These are phyloP conservation scores for Pteropus alecto DNA, from an alignment of 2,113 vertebrate species.

Conservation along the genomic window DNA sequence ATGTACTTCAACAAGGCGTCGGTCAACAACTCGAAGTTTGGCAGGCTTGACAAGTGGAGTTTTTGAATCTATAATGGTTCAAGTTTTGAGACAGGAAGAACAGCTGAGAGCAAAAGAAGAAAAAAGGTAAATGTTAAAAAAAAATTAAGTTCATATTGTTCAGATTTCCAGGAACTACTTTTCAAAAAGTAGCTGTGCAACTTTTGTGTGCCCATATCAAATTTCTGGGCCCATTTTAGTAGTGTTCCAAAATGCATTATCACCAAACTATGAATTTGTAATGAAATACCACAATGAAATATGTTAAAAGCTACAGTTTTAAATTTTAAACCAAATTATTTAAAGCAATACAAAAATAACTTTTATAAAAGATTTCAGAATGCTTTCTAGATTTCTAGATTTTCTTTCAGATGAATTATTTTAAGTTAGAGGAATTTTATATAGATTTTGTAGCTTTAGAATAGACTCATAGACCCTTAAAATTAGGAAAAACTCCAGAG, in stretches of 20 bases:
- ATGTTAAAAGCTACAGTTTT: conserved; percentile 47
- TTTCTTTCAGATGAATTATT: conserved; percentile 28
- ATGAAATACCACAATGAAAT: not conserved
- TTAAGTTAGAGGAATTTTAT: conserved; percentile 36
- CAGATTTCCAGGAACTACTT: conserved; percentile 47
- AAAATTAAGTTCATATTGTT: conserved; percentile 57
- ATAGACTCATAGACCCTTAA: conserved; percentile 22
- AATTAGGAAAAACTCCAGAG: conserved; percentile 20
- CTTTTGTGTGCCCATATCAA: conserved; percentile 15
- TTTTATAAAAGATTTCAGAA: conserved; percentile 44
- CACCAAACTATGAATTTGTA: conserved; percentile 17
- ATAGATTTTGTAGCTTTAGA: conserved; percentile 34
- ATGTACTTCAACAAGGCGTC: conserved; percentile 90
- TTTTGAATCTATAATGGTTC: conserved; percentile 95
- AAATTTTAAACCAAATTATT: conserved; percentile 46
- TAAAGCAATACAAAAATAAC: conserved; percentile 33
- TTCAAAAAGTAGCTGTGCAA: conserved; percentile 51
- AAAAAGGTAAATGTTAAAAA: conserved; percentile 88
- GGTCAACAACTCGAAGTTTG: conserved; percentile 89
- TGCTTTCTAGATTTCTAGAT: conserved; percentile 51
- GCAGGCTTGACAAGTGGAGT: conserved; percentile 88
- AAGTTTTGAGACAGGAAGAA: conserved; percentile 93
- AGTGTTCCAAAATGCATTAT: conserved; percentile 29
- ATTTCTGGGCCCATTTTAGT: conserved; percentile 35
- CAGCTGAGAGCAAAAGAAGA: conserved; percentile 95